Evolutionary conservation across 37 sponge, comb jelly and placozoan genomes (phyloP).

Genomic region (Crambe crambe): DNA sequence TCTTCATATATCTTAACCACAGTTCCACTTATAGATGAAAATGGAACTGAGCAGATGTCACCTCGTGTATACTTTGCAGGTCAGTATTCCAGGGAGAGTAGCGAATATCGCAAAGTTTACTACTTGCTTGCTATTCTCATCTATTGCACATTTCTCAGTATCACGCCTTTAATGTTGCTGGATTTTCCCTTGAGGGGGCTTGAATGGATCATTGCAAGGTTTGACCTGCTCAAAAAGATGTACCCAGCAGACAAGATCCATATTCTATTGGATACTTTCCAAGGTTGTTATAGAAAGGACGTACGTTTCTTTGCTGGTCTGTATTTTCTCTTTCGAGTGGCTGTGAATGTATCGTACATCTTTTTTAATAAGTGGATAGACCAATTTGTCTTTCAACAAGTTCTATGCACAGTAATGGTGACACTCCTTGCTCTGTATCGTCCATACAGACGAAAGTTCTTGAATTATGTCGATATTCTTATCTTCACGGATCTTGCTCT

Average conservation of each 20-base stretch:
- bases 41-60: not conserved
- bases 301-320: constrained; percentile 58
- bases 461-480: constrained; percentile 47
- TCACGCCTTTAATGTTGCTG: constrained; percentile 47
- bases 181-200: constrained; percentile 35
- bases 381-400: constrained; percentile 22
- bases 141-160: constrained; percentile 22
- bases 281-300: constrained; percentile 53
- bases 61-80: constrained; percentile 30
- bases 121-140: constrained; percentile 28
- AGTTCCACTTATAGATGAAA: not conserved
- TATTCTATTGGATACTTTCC: constrained; percentile 46
- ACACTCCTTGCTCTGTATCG: constrained; percentile 16
- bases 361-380: constrained; percentile 6
- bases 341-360: constrained; percentile 8
- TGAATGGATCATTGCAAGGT: constrained; percentile 4
- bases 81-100: not conserved
- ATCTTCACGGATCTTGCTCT: constrained; percentile 51
- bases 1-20: constrained; percentile 29
- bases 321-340: constrained; percentile 50
- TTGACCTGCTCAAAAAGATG: not conserved
- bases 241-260: constrained; percentile 19
- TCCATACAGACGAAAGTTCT: constrained; percentile 31
- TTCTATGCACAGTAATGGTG: not conserved
- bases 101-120: constrained; percentile 8